These are phyloP conservation scores for Chrysopilus asiliformis DNA, from an alignment of 2,888 invertebrate species.

Conservation along the genomic window DNA sequence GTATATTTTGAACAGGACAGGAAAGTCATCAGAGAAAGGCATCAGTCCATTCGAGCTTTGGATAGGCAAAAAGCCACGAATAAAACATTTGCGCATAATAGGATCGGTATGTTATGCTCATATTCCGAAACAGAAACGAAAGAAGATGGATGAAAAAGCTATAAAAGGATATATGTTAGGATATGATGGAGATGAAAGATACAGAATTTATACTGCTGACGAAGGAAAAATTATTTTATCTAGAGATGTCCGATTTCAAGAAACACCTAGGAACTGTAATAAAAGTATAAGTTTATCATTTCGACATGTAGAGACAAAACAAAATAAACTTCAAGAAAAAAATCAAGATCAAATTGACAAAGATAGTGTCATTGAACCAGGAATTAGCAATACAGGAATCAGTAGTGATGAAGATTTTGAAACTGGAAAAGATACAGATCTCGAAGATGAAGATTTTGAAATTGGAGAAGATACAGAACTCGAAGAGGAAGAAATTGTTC, in stretches of 20 bases:
- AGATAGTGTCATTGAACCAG: no score
- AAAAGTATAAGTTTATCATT: neutral
- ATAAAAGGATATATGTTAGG: neutral
- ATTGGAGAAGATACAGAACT: neutral
- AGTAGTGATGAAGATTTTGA: neutral
- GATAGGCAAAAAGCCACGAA: conserved; percentile 11
- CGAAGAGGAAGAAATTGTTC: neutral
- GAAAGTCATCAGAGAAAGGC: conserved; percentile 2
- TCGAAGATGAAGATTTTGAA: neutral
- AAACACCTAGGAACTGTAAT: neutral
- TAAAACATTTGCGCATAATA: conserved; percentile 11
- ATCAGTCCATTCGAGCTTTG: conserved; percentile 10
- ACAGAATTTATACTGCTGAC: conserved; percentile 1
- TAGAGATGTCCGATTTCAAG: neutral
- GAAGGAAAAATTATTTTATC: conserved; percentile 1
- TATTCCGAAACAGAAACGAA: conserved; percentile 12
- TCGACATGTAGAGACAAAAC: no score
- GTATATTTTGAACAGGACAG: conserved; percentile 3
- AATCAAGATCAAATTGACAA: neutral
- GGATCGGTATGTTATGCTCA: conserved; percentile 9
- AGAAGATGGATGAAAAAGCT: conserved; percentile 8
- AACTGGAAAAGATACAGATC: conserved; percentile 1
- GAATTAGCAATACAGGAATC: no score
- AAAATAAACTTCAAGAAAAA: neutral
- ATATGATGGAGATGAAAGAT: conserved; percentile 10